These are phyloP conservation scores for Cephonodes hylas DNA, from an alignment of 2,888 invertebrate genomes.

Conservation along the genomic window DNA sequence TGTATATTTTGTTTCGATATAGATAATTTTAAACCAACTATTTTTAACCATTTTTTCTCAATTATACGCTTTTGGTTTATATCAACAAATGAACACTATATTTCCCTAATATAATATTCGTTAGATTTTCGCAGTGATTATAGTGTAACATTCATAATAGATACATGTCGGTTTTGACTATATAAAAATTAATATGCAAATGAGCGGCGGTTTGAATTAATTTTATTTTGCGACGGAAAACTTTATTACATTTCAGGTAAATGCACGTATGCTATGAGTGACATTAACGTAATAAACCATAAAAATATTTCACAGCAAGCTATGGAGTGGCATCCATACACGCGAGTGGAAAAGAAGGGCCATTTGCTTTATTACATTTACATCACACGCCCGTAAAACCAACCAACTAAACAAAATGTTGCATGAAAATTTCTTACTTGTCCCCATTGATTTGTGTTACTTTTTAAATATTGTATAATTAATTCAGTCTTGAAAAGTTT, in stretches of 20 bases:
- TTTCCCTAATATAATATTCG: too few species aligned
- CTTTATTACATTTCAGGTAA: constrained; percentile 5
- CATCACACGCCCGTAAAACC: constrained; percentile 66
- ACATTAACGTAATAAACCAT: constrained; percentile 56
- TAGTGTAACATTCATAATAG: background rate
- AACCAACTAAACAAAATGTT: constrained; percentile 63
- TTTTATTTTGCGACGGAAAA: constrained; percentile 1
- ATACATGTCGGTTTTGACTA: background rate
- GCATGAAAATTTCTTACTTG: constrained; percentile 50
- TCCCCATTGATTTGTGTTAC: constrained; percentile 42
- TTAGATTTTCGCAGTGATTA: background rate
- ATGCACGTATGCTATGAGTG: constrained; percentile 31
- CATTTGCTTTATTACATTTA: constrained; percentile 74
- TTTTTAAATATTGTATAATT: too few species aligned
- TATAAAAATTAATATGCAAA: constrained; percentile 5
- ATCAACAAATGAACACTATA: too few species aligned
- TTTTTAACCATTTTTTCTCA: too few species aligned
- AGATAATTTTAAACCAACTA: too few species aligned
- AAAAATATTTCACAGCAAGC: constrained; percentile 59
- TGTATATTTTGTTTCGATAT: background rate
- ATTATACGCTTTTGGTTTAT: too few species aligned
- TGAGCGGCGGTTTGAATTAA: background rate
- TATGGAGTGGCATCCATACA: constrained; percentile 51
- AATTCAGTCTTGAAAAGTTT: too few species aligned
- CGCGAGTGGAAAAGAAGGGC: constrained; percentile 53